Percentiles rank a stretch among this genome's conserved stretches.
Evolutionary conservation across 2,888 invertebrate genomes (phyloP).

Genomic region (Drosophila borborema): DNA sequence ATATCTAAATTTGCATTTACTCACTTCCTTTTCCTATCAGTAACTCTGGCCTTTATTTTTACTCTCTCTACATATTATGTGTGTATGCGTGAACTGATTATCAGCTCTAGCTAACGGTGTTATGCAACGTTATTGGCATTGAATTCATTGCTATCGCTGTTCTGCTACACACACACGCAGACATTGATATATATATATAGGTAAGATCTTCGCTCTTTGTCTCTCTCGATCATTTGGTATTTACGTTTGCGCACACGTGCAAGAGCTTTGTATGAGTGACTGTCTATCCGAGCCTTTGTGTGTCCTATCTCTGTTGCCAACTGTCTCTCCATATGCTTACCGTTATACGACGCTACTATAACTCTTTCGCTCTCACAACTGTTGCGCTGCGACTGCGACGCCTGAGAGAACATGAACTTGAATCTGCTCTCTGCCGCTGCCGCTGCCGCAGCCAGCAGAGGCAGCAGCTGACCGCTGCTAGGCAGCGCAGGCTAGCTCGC

Average conservation of each 20-base stretch:
- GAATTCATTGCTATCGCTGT: slow-evolving; percentile 40
- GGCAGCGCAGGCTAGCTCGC: slow-evolving; percentile 63
- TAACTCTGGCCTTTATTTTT: slow-evolving; percentile 5
- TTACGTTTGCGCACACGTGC: slow-evolving; percentile 50
- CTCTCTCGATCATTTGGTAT: slow-evolving; percentile 29
- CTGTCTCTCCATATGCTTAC: slow-evolving; percentile 32
- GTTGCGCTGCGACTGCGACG: slow-evolving; percentile 59
- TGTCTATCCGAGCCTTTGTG: slow-evolving; percentile 12
- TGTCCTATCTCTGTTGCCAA: slow-evolving; percentile 43
- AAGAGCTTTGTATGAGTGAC: slow-evolving; percentile 1
- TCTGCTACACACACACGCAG: not conserved
- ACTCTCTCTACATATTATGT: not conserved
- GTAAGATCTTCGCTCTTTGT: slow-evolving; percentile 30
- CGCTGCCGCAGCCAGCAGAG: slow-evolving; percentile 15
- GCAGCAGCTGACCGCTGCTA: slow-evolving; percentile 46
- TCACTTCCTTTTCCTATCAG: slow-evolving; percentile 26
- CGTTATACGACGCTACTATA: slow-evolving; percentile 26
- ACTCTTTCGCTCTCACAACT: slow-evolving; percentile 41
- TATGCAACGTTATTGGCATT: slow-evolving; percentile 58
- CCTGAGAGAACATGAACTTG: slow-evolving; percentile 52
- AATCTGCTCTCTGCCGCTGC: slow-evolving; percentile 14
- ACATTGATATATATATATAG: slow-evolving; percentile 6
- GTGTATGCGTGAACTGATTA: slow-evolving; percentile 22
- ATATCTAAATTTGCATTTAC: slow-evolving; percentile 3
- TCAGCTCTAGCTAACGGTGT: slow-evolving; percentile 34